Percentiles rank a stretch among this genome's conserved stretches.
These are phyloP conservation scores for Ellobium chinense DNA, from an alignment of 2,888 invertebrate genomes.

Conservation along the genomic window DNA sequence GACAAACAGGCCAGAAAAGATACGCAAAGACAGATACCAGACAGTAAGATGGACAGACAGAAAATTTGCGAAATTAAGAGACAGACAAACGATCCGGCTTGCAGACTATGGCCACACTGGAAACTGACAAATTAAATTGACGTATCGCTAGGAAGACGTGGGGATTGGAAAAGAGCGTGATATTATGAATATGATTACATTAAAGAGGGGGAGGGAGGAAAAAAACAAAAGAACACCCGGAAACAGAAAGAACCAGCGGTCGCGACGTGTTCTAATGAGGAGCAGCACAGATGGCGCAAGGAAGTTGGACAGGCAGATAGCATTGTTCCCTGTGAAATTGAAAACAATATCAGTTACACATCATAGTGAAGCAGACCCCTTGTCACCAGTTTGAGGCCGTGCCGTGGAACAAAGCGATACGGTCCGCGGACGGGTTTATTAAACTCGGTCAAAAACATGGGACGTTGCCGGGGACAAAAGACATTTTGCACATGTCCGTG, in stretches of 20 bases:
- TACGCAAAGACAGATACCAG: too few relatives aligned
- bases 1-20: too few relatives aligned
- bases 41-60: too few relatives aligned
- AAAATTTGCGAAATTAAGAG: too few relatives aligned
- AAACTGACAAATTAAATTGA: too few relatives aligned
- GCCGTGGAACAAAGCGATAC: slow-evolving; percentile 10
- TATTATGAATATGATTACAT: too few relatives aligned
- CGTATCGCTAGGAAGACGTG: too few relatives aligned
- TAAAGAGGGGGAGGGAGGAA: too few relatives aligned
- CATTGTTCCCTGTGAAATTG: not conserved
- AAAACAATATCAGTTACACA: slow-evolving; percentile 30
- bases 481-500: not conserved
- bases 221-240: too few relatives aligned
- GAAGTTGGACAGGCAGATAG: not conserved
- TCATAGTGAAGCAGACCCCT: not conserved
- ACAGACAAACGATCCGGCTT: too few relatives aligned
- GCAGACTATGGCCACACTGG: too few relatives aligned
- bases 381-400: not conserved
- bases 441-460: slow-evolving; percentile 8
- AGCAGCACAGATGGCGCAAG: slow-evolving; percentile 28
- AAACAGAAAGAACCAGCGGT: not conserved
- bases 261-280: not conserved
- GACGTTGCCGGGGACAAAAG: slow-evolving; percentile 2
- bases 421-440: slow-evolving; percentile 25
- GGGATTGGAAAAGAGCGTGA: too few relatives aligned